A percentile compares a stretch with the other conserved stretches of the same genome.
phyloP scores from a whole-genome alignment of 1,140 invertebrate genomes.

The Chionoecetes opilio region DNA sequence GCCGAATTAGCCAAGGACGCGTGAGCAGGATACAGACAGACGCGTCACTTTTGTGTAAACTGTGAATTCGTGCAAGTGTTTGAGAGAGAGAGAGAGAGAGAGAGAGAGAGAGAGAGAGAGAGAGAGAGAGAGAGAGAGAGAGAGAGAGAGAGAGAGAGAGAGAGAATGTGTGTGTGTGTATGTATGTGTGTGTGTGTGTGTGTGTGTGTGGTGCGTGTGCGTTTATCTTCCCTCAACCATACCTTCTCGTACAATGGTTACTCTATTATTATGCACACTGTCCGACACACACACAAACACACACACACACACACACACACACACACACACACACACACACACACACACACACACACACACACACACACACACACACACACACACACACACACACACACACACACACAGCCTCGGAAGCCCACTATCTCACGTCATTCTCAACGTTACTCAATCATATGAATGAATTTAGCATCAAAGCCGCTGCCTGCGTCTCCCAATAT shows the following conservation, averaged over 20 bases:
- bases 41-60: neutral
- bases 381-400: conserved; percentile 24
- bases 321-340: conserved; percentile 24
- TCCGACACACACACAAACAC: too few relatives aligned
- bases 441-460: conserved; percentile 30
- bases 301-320: conserved; percentile 3
- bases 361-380: conserved; percentile 3
- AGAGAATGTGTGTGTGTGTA: too few relatives aligned
- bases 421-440: conserved; percentile 9
- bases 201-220: too few relatives aligned
- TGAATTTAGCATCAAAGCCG: conserved; percentile 20
- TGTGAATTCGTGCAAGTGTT: neutral
- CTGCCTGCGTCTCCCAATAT: neutral
- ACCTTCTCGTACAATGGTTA: too few relatives aligned
- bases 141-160: too few relatives aligned
- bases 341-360: neutral
- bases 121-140: too few relatives aligned
- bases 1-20: neutral
- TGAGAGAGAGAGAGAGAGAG: neutral
- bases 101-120: too few relatives aligned
- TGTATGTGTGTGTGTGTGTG: too few relatives aligned
- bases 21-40: neutral
- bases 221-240: too few relatives aligned
- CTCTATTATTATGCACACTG: too few relatives aligned
- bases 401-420: neutral